Evolutionary conservation across 2,797 vertebrate species (phyloP), one percentile per base, ranked within the genome.

Genomic region (Synanceia verrucosa): DNA sequence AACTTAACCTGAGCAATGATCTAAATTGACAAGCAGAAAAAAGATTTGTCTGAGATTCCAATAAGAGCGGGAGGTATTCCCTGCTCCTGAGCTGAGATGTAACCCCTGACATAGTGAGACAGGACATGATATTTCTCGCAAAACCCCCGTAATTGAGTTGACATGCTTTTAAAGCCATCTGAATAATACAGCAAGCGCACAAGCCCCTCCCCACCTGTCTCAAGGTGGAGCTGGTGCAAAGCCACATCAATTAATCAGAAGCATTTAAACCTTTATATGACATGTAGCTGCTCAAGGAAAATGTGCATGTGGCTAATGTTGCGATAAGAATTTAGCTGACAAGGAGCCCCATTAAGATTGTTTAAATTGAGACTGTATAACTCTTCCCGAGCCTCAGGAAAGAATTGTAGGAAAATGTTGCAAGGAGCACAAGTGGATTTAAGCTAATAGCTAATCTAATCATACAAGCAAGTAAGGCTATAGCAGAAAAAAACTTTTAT

Each of bases 91-190:
- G 67, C 18, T 65, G 29, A 61, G 55, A 71, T 82, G 81, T 80
- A 82, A 16, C 76, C 76, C 70, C 65, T 85, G 53, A 89, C 67
- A 33, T 70, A 71, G 69, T 48, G 31, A 65, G 82, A 84, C 76
- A 81, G 57, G 68, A 90, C 85, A 87, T 75, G 78, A 65, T 80
- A 87, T 88, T 89, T 93, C 87, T 86, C 75, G 79, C 86, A 79
- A 91, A 91, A 85, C n/a, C 33, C 51, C 74, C 76, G 76, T 84
- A 88, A 92, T 89, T 89, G 88, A 81, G 65, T 88, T 89, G 91
- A 88, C 91, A 86, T 89, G 90, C 91, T 93, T 94, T 94, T 93
- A 94, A 92, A 87, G 59, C 73, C 31, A 76, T 34, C 75, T 94
- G 71, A 93, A 94, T 94, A 84, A 94, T 93, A 87, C 62, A 93